A percentile compares a stretch with the other conserved stretches of the same genome.
Evolutionary conservation across 2,888 invertebrate genomes (phyloP).

Genomic region (Synergus laeviventris): DNA sequence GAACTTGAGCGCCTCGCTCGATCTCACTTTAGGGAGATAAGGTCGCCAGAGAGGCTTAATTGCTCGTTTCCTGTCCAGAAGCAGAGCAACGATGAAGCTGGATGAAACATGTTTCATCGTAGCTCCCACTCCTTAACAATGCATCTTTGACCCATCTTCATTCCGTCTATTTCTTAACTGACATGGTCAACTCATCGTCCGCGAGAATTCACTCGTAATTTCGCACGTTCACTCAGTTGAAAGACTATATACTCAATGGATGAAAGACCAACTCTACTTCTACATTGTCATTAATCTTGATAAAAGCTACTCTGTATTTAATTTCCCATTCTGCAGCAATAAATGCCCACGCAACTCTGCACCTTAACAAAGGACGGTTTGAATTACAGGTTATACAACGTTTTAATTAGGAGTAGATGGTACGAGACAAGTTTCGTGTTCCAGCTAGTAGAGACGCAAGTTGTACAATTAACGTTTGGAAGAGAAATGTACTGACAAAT

Average conservation of each 20-base stretch:
- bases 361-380: slow-evolving; percentile 36
- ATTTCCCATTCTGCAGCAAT: slow-evolving; percentile 36
- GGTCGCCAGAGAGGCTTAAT: slow-evolving; percentile 69
- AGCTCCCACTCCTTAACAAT: slow-evolving; percentile 39
- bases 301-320: slow-evolving; percentile 37
- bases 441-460: not conserved
- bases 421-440: slow-evolving; percentile 23
- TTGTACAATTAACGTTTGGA: not conserved
- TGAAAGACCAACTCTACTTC: slow-evolving; percentile 8
- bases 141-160: slow-evolving; percentile 64
- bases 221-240: slow-evolving; percentile 27
- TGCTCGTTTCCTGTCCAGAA: slow-evolving; percentile 72
- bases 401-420: slow-evolving; percentile 12
- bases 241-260: slow-evolving; percentile 20
- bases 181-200: slow-evolving; percentile 41
- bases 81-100: slow-evolving; percentile 42
- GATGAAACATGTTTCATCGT: slow-evolving; percentile 13
- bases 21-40: slow-evolving; percentile 64
- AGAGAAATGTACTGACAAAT: not conserved
- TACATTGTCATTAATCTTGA: slow-evolving; percentile 36
- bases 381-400: slow-evolving; percentile 20
- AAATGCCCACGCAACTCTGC: slow-evolving; percentile 38
- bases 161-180: slow-evolving; percentile 40
- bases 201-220: slow-evolving; percentile 44
- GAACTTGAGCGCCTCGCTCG: slow-evolving; percentile 48